Evolutionary conservation across 2,888 invertebrate species (phyloP), one percentile per base, ranked within the genome.

Genomic region (Abrostola tripartita): DNA sequence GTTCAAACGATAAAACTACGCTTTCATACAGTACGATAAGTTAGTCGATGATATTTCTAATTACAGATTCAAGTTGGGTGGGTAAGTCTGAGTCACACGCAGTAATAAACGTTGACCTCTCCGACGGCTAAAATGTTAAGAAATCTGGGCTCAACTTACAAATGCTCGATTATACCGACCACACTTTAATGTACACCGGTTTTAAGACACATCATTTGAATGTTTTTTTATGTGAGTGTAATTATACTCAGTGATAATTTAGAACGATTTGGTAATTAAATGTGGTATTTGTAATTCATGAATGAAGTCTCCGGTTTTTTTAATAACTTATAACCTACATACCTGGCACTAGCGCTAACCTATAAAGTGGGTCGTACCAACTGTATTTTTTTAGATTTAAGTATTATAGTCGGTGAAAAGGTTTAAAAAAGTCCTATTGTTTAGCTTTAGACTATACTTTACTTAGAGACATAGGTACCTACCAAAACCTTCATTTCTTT

Each of bases 111-210:
- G 24, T 52, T 58, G 64, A 65, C 24, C 63, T 61, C 50, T 37
- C 54, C 40, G 11, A 41, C 52, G 36, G 47, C 52, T 40, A 40
- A 36, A 52, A 50, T 44, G 38, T 52, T 65, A 14, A 36, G 40
- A 54, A 63, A 47, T 54, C 37, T 12, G 56, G 61, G 77, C 14
- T 76, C 77, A 67, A 52, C 44, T 35, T 64, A 63, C 35, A 7
- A 55, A 36, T n/a, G 44, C 63, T 53, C 24, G 36, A 44, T 66
- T 44, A 52, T 54, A 51, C 38, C 49, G 51, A 35, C 11, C 52
- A 41, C 7, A 61, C 61, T 64, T 55, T 57, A 54, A 59, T 59
- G 47, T 6, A 63, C 67, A 74, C 74, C 64, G 75, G 74, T 74
- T 75, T 52, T 61, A 65, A 14, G 61, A 52, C 50, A 52, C 58